Base-by-base conservation (phyloP, 2,113 vertebrate species). In the Chloropsis hardwickii region DNA sequence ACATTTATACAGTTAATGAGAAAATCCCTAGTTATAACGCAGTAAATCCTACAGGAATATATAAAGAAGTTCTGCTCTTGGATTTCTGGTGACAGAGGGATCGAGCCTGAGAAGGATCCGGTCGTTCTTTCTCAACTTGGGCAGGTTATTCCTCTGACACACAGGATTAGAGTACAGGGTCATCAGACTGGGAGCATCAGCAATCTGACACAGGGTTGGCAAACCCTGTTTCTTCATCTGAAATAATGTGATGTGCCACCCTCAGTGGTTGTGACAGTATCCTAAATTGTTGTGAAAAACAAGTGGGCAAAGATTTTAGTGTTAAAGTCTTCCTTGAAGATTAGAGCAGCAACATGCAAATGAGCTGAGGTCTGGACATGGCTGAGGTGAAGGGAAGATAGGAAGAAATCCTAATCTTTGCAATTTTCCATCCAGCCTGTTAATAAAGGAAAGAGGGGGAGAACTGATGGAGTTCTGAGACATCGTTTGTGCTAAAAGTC, bases 141-240 rank as follows among this genome's bases (percentile, higher is more conserved):
- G 8, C 8, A 20, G 35, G 28, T 73, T 40, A 35, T 44, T 64
- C 11, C 31, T 78, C 24, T 48, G 64, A 35, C 17, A 39, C 11
- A 31, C 0, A 0, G 2, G 3, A 13, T 71, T 54, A 50, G 8
- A 76, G 33, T 12, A 21, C 8, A 39, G 28, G 24, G 11, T 53
- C 50, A 48, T 24, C 57, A 42, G 37, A 16, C 28, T 54, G 19
- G 33, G 48, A 88, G 39, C 54, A 44, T 44, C 39, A 58, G 13
- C 16, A 62, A 12, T 44, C 45, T 56, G 33, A 40, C 29, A 47
- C 7, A 12, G 33, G 20, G 18, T 0, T 66, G 69, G 37, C 42
- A 84, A 80, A 47, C 12, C 8, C 40, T 31, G 4, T 23, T 56
- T 45, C 29, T 81, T n/a, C 39, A 31, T 24, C 39, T 57, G 10